Evolutionary conservation across 2,888 invertebrate genomes (phyloP), one percentile per base, ranked within the genome.

Genomic region (Deroplatys truncata): DNA sequence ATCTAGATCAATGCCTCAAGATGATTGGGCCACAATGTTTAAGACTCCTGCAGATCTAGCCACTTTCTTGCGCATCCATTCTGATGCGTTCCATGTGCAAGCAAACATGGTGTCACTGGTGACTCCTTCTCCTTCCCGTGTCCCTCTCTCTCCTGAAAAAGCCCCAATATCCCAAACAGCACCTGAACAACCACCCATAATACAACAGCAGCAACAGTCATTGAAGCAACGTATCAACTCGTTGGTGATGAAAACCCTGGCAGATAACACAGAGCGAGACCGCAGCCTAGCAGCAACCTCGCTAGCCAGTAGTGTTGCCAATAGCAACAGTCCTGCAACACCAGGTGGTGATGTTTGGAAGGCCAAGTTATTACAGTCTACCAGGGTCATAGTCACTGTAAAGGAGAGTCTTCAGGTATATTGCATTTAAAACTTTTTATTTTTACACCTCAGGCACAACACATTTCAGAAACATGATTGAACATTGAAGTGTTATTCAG

Each of bases 11-110:
- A 97, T 97, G 92, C 96, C 96, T 10, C 96, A 96, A 92, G 96
- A 97, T 91, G 95, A 96, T 91, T 98, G 97, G 97, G 95, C 96
- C 92, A 96, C 96, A 92, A 96, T 98, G 94, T 98, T 98, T 92
- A 98, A 98, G 93, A 98, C 98, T 5, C 96, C 98, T 0, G 97
- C 97, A 89, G 98, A 99, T 94, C 94, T 99, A 91, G 96, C 97
- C 88, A 98, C 98, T 86, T 98, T 99, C 93, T 94, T 99, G 89
- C 97, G 98, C 93, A 96, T 99, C 94, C 98, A 98, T 93, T 97
- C 98, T n/a, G 98, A 98, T 93, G 96, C 98, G 92, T 98, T 98
- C 94, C 97, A 98, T 93, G 98, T 99, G 91, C 98, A 98, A 93
- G 96, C 98, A 89, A 98, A 98, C 94, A 95, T 98, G 93, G 98